Evolutionary conservation across 2,888 invertebrate species (phyloP).

Genomic region (Drosophila macrospina): DNA sequence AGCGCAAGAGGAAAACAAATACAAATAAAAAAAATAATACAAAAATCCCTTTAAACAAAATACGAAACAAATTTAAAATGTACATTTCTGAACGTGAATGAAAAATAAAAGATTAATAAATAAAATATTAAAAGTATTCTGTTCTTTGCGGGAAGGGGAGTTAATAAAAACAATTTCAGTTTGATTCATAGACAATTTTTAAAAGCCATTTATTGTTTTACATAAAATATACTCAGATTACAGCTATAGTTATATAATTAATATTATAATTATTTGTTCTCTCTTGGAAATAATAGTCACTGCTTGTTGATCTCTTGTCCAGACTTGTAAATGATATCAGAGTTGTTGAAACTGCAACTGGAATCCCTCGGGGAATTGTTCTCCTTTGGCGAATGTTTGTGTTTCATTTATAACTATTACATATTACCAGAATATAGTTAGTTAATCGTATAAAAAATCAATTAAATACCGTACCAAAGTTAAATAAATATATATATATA

Average conservation of each 20-base stretch:
- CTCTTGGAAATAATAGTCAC: slow-evolving; percentile 27
- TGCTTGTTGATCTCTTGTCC: slow-evolving; percentile 20
- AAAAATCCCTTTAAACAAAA: slow-evolving; percentile 20
- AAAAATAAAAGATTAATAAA: slow-evolving; percentile 50
- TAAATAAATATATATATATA: slow-evolving; percentile 33
- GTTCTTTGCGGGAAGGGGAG: not conserved
- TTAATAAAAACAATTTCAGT: not conserved
- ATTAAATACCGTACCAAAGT: slow-evolving; percentile 30
- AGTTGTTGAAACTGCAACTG: slow-evolving; percentile 31
- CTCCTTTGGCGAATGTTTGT: slow-evolving; percentile 49
- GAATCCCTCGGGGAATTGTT: slow-evolving; percentile 6
- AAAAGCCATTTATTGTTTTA: slow-evolving; percentile 26
- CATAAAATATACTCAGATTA: slow-evolving; percentile 20
- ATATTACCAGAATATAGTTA: slow-evolving; percentile 9
- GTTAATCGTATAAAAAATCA: slow-evolving; percentile 31
- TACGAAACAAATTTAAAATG: slow-evolving; percentile 41
- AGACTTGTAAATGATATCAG: slow-evolving; percentile 57
- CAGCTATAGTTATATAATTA: not conserved
- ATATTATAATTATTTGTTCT: slow-evolving; percentile 31
- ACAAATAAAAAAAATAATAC: slow-evolving; percentile 28
- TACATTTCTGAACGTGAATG: slow-evolving; percentile 53
- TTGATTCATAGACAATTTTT: not conserved
- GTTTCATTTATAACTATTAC: slow-evolving; percentile 23
- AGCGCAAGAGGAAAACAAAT: no score
- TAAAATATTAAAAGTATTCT: slow-evolving; percentile 31